Percentiles rank a stretch among this genome's conserved stretches.
Evolutionary conservation across 2,888 invertebrate genomes (phyloP).

Genomic region (Leptinotarsa haldemani): DNA sequence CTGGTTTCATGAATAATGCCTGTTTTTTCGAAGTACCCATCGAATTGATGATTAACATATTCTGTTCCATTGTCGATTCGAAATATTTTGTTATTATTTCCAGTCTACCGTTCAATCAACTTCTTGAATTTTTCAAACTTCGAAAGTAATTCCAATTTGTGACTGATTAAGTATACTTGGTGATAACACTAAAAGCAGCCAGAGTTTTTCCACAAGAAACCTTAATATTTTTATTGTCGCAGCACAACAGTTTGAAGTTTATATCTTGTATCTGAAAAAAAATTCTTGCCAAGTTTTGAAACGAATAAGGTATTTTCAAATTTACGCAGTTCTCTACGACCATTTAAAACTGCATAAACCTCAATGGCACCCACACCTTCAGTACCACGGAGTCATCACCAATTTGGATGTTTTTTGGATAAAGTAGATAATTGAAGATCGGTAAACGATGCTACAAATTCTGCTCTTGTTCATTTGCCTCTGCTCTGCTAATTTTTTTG

Average conservation of each 20-base stretch:
- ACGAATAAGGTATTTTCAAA: too few species aligned
- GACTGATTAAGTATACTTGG: not conserved
- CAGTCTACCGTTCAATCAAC: not conserved
- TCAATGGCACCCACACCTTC: not conserved
- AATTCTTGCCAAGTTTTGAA: too few species aligned
- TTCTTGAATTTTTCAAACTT: not conserved
- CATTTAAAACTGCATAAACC: not conserved
- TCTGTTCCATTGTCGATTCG: slow-evolving; percentile 2
- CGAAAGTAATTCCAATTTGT: not conserved
- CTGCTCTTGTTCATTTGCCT: not conserved
- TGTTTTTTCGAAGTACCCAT: not conserved
- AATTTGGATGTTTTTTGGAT: not conserved
- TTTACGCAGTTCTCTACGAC: too few species aligned
- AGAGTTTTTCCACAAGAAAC: not conserved
- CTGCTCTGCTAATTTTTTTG: not conserved
- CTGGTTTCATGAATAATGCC: slow-evolving; percentile 1
- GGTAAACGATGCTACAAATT: not conserved
- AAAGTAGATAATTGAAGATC: not conserved
- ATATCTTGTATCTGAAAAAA: not conserved
- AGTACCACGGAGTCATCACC: not conserved
- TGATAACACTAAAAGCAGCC: not conserved
- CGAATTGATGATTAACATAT: not conserved
- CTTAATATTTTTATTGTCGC: not conserved
- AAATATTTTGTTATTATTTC: not conserved
- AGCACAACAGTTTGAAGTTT: slow-evolving; percentile 8